phyloP scores from a whole-genome alignment of 1,140 invertebrate species.

The Frieseomelitta varia region DNA sequence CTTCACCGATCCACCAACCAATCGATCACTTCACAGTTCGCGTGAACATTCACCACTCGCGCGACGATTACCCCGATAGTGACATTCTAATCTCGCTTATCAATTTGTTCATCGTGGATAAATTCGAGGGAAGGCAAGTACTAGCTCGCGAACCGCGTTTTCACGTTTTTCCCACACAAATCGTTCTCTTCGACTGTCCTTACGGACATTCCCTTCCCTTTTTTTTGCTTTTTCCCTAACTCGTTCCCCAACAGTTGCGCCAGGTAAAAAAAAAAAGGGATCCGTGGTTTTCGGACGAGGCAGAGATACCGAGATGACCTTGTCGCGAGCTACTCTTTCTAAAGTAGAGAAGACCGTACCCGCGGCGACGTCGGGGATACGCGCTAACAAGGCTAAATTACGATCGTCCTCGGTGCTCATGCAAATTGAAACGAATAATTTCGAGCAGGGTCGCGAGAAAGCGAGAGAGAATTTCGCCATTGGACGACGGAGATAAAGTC shows the following conservation, averaged over 20 bases:
- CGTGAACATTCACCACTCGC: background rate
- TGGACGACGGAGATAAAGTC: slow-evolving; percentile 16
- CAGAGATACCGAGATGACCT: slow-evolving; percentile 25
- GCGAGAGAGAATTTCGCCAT: slow-evolving; percentile 1
- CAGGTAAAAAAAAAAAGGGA: slow-evolving; percentile 13
- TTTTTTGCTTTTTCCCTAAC: background rate
- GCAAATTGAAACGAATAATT: slow-evolving; percentile 46
- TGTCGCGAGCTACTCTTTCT: slow-evolving; percentile 24
- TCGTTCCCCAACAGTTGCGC: background rate
- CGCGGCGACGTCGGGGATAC: slow-evolving; percentile 1
- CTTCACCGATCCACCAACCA: background rate
- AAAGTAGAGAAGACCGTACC: background rate
- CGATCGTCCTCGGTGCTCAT: slow-evolving; percentile 36
- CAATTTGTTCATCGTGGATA: background rate
- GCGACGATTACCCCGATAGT: background rate
- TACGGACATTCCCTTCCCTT: background rate
- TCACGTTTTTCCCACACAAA: background rate
- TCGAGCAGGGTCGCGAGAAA: background rate
- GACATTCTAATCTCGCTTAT: background rate
- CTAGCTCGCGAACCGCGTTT: background rate
- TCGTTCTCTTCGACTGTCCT: background rate
- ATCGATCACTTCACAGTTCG: background rate
- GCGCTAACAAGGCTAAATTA: slow-evolving; percentile 39
- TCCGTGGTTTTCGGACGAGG: background rate
- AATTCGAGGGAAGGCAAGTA: no score